phyloP scores from a whole-genome alignment of 2,797 vertebrate genomes.

The Crenichthys baileyi region DNA sequence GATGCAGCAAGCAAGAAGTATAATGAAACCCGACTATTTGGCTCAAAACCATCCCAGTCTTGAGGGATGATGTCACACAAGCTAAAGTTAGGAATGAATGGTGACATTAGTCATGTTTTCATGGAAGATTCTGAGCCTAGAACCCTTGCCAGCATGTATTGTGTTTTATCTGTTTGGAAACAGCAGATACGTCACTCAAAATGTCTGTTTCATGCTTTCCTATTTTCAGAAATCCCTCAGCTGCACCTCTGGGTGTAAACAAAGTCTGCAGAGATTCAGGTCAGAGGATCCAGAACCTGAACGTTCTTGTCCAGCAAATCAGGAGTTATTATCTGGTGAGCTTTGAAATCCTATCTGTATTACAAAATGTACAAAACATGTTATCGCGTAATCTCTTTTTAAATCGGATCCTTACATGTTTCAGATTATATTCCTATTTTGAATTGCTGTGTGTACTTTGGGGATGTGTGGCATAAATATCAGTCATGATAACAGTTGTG shows the following conservation, averaged over 20 bases:
- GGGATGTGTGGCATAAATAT: constrained; percentile 75
- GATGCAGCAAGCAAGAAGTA: constrained; percentile 21
- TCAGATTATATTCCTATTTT: constrained; percentile 17
- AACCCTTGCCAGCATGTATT: constrained; percentile 24
- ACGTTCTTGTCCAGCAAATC: constrained; percentile 89
- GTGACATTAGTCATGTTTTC: constrained; percentile 50
- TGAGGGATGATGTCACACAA: constrained; percentile 49
- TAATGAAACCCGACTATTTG: constrained; percentile 19
- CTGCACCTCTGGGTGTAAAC: constrained; percentile 83
- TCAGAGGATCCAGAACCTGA: constrained; percentile 90
- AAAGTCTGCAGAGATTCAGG: constrained; percentile 88
- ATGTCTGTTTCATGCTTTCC: constrained; percentile 14
- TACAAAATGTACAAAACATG: constrained; percentile 11
- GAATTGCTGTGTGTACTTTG: constrained; percentile 15
- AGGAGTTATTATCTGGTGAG: constrained; percentile 94
- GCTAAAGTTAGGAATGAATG: constrained; percentile 65
- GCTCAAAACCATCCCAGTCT: constrained; percentile 25
- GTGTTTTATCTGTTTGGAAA: constrained; percentile 5
- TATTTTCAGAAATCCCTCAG: constrained; percentile 86
- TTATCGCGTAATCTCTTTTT: constrained; percentile 16
- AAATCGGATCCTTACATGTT: constrained; percentile 39
- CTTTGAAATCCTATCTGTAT: constrained; percentile 11
- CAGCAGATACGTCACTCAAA: not conserved
- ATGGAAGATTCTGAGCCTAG: constrained; percentile 24
- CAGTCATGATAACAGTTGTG: constrained; percentile 64